Evolutionary conservation across 2,113 vertebrate species (phyloP).

Genomic region (Salvelinus namaycush): DNA sequence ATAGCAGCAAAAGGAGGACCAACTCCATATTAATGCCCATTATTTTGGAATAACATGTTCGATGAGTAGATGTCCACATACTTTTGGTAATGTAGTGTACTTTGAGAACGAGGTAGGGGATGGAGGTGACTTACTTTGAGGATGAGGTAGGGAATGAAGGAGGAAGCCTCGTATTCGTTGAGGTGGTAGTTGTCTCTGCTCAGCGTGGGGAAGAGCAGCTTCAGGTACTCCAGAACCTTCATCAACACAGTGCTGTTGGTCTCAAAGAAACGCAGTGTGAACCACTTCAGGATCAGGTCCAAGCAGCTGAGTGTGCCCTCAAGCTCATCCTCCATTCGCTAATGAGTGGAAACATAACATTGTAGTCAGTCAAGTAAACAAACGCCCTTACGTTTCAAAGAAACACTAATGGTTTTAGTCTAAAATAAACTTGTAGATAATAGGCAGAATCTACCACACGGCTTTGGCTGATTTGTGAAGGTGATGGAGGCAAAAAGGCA

Average conservation of each 20-base stretch:
- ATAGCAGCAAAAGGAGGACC: too few species aligned
- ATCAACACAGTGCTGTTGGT: slow-evolving; percentile 97
- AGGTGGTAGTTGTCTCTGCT: slow-evolving; percentile 91
- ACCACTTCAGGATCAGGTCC: slow-evolving; percentile 96
- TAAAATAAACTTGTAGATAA: too few species aligned
- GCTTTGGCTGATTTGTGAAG: too few species aligned
- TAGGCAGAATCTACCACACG: too few species aligned
- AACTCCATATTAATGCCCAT: too few species aligned
- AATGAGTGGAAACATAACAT: slow-evolving; percentile 15
- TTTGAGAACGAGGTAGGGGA: background rate
- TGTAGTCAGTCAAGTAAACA: background rate
- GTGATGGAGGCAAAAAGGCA: too few species aligned
- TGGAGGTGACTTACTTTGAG: slow-evolving; percentile 80
- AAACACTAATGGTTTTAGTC: too few species aligned
- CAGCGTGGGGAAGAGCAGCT: slow-evolving; percentile 87
- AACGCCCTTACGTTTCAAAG: too few species aligned
- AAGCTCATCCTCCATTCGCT: slow-evolving; percentile 92
- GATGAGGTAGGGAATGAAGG: slow-evolving; percentile 94
- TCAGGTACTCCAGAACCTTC: slow-evolving; percentile 95
- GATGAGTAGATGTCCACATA: too few species aligned
- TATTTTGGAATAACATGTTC: too few species aligned
- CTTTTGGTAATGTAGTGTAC: too few species aligned
- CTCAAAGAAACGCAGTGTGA: slow-evolving; percentile 95
- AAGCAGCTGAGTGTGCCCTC: slow-evolving; percentile 91
- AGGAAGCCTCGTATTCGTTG: slow-evolving; percentile 92